These are phyloP conservation scores for Onchidella celtica DNA, from an alignment of 2,888 invertebrate species.

Conservation along the genomic window DNA sequence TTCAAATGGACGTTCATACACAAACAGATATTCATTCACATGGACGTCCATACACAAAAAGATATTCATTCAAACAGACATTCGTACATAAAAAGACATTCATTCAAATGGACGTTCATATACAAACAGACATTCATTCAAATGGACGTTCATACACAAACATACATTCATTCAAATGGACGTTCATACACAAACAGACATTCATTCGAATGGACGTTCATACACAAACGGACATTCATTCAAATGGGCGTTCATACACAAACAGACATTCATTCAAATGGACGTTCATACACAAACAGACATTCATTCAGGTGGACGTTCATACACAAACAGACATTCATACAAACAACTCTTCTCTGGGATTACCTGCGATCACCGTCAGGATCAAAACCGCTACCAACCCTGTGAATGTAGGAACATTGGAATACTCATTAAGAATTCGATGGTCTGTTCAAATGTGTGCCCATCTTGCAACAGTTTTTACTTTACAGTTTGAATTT, in stretches of 20 bases:
- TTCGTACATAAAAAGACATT: background rate
- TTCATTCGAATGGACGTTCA: background rate
- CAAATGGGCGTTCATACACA: background rate
- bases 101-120: background rate
- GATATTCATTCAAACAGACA: background rate
- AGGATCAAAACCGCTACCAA: background rate
- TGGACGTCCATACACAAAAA: background rate
- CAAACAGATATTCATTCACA: background rate
- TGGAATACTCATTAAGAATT: no score
- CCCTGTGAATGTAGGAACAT: no score
- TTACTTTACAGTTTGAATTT: no score
- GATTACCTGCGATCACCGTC: background rate
- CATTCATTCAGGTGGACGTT: background rate
- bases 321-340: conserved; percentile 3
- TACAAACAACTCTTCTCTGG: no score
- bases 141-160: background rate
- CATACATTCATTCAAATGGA: background rate
- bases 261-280: no score
- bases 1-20: background rate
- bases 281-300: background rate
- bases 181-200: background rate
- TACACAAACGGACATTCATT: background rate
- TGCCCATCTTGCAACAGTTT: no score
- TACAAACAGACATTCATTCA: no score
- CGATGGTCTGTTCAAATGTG: no score